These are phyloP conservation scores for Drosophila hamatofila DNA, from an alignment of 2,888 invertebrate species.

Conservation along the genomic window DNA sequence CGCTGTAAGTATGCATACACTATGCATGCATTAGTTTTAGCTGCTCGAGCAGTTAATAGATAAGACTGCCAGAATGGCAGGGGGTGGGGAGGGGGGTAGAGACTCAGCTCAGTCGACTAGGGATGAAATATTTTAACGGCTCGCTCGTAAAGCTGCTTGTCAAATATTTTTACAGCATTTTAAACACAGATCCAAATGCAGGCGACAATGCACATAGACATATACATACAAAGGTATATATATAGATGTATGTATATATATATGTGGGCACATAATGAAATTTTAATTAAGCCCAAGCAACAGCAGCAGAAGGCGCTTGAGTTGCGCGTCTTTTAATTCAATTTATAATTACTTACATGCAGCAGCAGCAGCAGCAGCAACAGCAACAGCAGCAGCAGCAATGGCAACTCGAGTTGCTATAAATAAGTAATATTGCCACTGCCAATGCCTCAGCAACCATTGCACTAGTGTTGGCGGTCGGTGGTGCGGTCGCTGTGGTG, in stretches of 20 bases:
- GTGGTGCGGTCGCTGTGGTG: neutral
- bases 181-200: slow-evolving; percentile 42
- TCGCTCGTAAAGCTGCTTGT: slow-evolving; percentile 73
- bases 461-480: slow-evolving; percentile 14
- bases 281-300: slow-evolving; percentile 69
- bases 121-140: slow-evolving; percentile 68
- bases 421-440: slow-evolving; percentile 29
- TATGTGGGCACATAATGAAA: slow-evolving; percentile 63
- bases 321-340: slow-evolving; percentile 71
- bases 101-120: slow-evolving; percentile 1
- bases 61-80: slow-evolving; percentile 11
- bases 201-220: neutral
- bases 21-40: slow-evolving; percentile 71
- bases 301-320: slow-evolving; percentile 59
- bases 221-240: neutral
- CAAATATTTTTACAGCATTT: slow-evolving; percentile 73
- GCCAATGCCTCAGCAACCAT: slow-evolving; percentile 24
- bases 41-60: slow-evolving; percentile 67
- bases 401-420: neutral
- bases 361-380: slow-evolving; percentile 13
- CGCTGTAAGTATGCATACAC: slow-evolving; percentile 51
- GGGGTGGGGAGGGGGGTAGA: neutral
- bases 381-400: neutral
- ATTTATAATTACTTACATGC: slow-evolving; percentile 73
- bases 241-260: neutral